Evolutionary conservation across 1,140 invertebrate species (phyloP).

Genomic region (Drosophila sechellia): DNA sequence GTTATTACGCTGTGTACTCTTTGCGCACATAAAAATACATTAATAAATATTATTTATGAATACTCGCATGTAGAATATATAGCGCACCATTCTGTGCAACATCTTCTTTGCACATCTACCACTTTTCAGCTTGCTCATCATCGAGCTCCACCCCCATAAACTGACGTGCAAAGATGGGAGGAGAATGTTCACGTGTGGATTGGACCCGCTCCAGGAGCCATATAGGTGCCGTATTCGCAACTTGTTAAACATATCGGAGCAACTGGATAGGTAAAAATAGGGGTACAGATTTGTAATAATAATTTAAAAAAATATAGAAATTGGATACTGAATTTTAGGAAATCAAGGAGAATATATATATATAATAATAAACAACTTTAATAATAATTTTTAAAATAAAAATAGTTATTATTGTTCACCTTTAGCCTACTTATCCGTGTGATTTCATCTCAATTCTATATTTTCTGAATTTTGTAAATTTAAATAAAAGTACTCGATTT

Average conservation of each 20-base stretch:
- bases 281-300: no score
- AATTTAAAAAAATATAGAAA: no score
- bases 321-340: background rate
- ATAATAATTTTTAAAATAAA: no score
- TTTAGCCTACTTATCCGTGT: slow-evolving; percentile 47
- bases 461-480: slow-evolving; percentile 77
- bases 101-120: slow-evolving; percentile 23
- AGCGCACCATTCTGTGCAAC: slow-evolving; percentile 32
- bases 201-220: background rate
- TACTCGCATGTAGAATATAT: slow-evolving; percentile 57
- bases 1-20: slow-evolving; percentile 83
- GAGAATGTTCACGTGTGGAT: background rate
- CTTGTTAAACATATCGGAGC: no score
- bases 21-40: slow-evolving; percentile 83
- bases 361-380: no score
- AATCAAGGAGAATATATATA: background rate
- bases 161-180: slow-evolving; percentile 38
- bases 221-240: background rate
- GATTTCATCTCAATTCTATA: slow-evolving; percentile 65
- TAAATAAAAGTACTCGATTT: slow-evolving; percentile 63
- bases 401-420: slow-evolving; percentile 33
- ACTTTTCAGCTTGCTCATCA: slow-evolving; percentile 37
- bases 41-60: slow-evolving; percentile 83
- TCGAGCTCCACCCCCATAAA: slow-evolving; percentile 38
- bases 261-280: no score